Evolutionary conservation across 2,113 vertebrate genomes (phyloP).

Genomic region (Eurypyga helias): DNA sequence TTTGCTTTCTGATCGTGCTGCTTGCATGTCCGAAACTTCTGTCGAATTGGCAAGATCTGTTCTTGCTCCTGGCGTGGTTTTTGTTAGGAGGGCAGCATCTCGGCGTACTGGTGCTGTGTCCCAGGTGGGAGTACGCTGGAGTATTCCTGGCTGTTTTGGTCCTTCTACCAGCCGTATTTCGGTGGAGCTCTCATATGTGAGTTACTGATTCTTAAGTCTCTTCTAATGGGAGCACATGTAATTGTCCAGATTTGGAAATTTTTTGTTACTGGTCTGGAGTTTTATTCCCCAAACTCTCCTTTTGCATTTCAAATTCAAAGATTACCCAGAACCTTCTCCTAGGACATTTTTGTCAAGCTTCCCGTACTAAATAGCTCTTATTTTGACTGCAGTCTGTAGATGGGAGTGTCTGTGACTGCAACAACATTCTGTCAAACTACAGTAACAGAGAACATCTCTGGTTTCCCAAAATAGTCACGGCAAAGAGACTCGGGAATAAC

Average conservation of each 20-base stretch:
- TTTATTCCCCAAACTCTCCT: neutral
- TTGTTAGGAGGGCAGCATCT: neutral
- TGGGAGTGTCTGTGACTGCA: neutral
- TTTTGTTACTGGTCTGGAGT: neutral
- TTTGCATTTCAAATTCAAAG: neutral
- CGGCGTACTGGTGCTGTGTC: neutral
- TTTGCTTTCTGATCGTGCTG: neutral
- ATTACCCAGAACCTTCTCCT: neutral
- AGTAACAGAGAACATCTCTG: constrained; percentile 61
- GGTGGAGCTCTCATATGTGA: neutral
- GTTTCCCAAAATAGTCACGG: neutral
- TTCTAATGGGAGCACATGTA: neutral
- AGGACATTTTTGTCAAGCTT: neutral
- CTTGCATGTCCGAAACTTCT: neutral
- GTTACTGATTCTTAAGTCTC: neutral
- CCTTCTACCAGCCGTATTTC: neutral
- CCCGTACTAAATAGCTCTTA: neutral
- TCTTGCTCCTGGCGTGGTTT: neutral
- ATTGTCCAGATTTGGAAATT: neutral
- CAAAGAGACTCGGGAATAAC: neutral
- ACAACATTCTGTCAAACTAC: constrained; percentile 30
- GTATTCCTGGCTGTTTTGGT: neutral
- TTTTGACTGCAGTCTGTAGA: neutral
- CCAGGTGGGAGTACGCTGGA: neutral
- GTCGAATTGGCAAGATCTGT: neutral